Evolutionary conservation across 2,888 invertebrate genomes (phyloP).

Genomic region (Plebejus melissa): DNA sequence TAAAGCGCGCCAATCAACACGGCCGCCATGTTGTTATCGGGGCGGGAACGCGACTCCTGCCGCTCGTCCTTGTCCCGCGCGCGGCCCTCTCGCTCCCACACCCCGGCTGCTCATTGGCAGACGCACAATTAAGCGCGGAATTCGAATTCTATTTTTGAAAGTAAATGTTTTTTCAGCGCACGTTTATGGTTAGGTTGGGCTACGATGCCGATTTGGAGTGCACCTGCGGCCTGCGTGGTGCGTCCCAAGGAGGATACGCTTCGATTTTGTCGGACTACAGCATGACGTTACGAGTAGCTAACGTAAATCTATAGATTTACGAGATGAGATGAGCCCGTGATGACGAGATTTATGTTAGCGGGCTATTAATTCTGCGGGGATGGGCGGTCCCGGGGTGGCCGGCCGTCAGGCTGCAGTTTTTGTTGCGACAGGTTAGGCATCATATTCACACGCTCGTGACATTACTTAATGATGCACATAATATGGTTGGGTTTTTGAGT

Average conservation of each 20-base stretch:
- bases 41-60: conserved; percentile 70
- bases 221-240: conserved; percentile 51
- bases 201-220: conserved; percentile 53
- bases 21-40: conserved; percentile 82
- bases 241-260: conserved; percentile 40
- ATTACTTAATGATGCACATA: not conserved
- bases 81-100: conserved; percentile 58
- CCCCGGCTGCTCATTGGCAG: conserved; percentile 66
- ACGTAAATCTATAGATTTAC: conserved; percentile 53
- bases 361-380: conserved; percentile 58
- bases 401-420: conserved; percentile 29
- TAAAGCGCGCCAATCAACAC: conserved; percentile 79
- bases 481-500: not conserved
- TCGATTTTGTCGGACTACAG: conserved; percentile 52
- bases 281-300: conserved; percentile 53
- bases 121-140: conserved; percentile 75
- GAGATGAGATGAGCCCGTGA: conserved; percentile 15
- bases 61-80: conserved; percentile 56
- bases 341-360: conserved; percentile 55
- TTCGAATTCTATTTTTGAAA: conserved; percentile 76
- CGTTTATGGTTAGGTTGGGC: conserved; percentile 54
- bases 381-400: conserved; percentile 49
- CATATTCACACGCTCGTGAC: conserved; percentile 32
- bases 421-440: conserved; percentile 34
- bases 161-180: conserved; percentile 74